Percentiles rank a stretch among this genome's conserved stretches.
Evolutionary conservation across 2,113 vertebrate genomes (phyloP).

Genomic region (Trematocara stigmaticum): DNA sequence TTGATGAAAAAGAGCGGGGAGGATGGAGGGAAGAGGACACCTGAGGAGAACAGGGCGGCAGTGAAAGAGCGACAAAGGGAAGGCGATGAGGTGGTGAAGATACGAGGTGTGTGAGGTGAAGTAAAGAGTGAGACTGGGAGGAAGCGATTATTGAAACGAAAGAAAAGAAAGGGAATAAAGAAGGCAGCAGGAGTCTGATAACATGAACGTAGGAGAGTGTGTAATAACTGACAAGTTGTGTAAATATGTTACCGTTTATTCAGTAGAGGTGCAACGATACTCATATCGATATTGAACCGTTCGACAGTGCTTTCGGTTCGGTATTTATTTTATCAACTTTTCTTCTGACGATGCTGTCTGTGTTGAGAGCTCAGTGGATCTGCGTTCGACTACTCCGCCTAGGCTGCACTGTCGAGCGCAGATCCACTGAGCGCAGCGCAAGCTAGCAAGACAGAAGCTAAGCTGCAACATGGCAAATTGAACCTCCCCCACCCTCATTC

Average conservation of each 20-base stretch:
- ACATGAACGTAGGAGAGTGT: not conserved
- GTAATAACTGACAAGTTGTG: not conserved
- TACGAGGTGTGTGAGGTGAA: not conserved
- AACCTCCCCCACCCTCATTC: too few relatives aligned
- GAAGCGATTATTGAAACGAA: not conserved
- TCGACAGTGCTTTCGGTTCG: too few relatives aligned
- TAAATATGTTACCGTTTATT: not conserved
- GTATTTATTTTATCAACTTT: too few relatives aligned
- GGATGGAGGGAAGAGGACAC: slow-evolving; percentile 46
- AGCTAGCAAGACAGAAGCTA: too few relatives aligned
- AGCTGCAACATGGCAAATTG: too few relatives aligned
- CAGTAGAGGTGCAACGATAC: too few relatives aligned
- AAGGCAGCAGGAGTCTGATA: not conserved
- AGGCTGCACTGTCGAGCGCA: too few relatives aligned
- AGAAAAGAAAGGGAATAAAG: not conserved
- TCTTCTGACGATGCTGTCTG: too few relatives aligned
- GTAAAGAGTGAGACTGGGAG: not conserved
- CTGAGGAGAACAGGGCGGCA: slow-evolving; percentile 32
- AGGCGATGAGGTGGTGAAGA: not conserved
- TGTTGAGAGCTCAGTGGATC: too few relatives aligned
- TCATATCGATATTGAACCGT: too few relatives aligned
- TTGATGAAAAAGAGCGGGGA: slow-evolving; percentile 22
- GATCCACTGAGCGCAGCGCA: too few relatives aligned
- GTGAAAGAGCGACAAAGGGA: not conserved
- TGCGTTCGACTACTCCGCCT: too few relatives aligned